A percentile compares a stretch with the other conserved stretches of the same genome.
Evolutionary conservation across 2,888 invertebrate genomes (phyloP).

Genomic region (Phania funesta): DNA sequence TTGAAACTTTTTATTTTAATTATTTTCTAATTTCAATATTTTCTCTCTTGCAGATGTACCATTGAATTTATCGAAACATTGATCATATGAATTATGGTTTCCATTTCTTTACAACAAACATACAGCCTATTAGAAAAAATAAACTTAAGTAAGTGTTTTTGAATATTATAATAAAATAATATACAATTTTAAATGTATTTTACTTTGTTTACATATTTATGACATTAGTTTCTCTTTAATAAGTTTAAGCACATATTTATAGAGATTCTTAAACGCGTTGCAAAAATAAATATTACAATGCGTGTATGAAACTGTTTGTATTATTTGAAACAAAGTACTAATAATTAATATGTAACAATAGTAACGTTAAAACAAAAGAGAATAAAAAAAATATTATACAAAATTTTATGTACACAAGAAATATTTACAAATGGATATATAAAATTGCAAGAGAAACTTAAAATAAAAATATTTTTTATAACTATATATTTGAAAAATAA

Average conservation of each 20-base stretch:
- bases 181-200: conserved; percentile 37
- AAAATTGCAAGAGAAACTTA: neutral
- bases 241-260: conserved; percentile 45
- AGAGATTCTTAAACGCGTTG: conserved; percentile 52
- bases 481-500: conserved; percentile 25
- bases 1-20: neutral
- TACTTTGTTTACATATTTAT: conserved; percentile 34
- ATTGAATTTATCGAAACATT: conserved; percentile 93
- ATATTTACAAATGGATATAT: conserved; percentile 40
- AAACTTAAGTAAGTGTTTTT: conserved; percentile 71
- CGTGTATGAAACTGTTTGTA: conserved; percentile 44
- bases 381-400: neutral
- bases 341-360: neutral
- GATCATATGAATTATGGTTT: conserved; percentile 70
- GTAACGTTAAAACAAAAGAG: neutral
- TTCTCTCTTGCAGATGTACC: conserved; percentile 87
- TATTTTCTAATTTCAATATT: conserved; percentile 44
- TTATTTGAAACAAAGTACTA: conserved; percentile 24
- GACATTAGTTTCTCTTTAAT: conserved; percentile 26
- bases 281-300: conserved; percentile 15
- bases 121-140: conserved; percentile 47
- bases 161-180: conserved; percentile 27
- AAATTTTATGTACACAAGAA: neutral
- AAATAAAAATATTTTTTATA: conserved; percentile 52
- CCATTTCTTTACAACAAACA: conserved; percentile 67